Evolutionary conservation across 2,113 vertebrate genomes (phyloP).

Genomic region (Erythrocercus mccallii): DNA sequence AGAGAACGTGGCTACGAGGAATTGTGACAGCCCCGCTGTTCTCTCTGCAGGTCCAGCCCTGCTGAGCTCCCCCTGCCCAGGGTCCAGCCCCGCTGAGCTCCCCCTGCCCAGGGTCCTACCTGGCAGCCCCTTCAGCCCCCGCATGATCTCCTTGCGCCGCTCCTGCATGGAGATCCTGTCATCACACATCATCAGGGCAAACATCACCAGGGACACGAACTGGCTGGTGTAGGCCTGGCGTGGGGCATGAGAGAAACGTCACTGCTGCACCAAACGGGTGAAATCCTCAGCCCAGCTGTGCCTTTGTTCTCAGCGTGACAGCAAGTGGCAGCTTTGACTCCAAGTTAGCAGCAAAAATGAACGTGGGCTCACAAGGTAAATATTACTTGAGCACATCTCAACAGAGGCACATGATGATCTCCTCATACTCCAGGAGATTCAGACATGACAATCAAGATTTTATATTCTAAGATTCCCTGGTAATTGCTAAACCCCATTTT

Average conservation of each 20-base stretch:
- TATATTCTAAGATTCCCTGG: neutral
- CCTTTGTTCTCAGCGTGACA: neutral
- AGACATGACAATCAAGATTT: neutral
- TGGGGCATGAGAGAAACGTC: neutral
- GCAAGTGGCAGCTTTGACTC: neutral
- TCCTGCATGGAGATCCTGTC: constrained; percentile 97
- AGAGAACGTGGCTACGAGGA: too few relatives aligned
- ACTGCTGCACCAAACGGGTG: rapidly evolving
- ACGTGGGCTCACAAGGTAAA: neutral
- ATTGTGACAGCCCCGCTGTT: too few relatives aligned
- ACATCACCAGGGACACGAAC: constrained; percentile 97
- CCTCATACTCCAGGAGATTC: neutral
- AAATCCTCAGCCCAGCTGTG: neutral
- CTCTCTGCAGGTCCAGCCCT: too few relatives aligned
- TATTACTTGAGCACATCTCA: neutral
- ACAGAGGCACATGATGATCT: rapidly evolving
- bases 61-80: too few relatives aligned
- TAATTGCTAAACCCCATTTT: rapidly evolving
- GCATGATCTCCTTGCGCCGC: constrained; percentile 92
- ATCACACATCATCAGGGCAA: constrained; percentile 95
- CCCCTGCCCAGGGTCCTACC: constrained; percentile 68
- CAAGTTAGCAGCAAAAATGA: neutral
- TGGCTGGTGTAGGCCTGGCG: constrained; percentile 94
- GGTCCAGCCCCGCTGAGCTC: neutral
- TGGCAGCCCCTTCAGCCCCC: constrained; percentile 88